Conservation (phyloP, 2,888 invertebrate species). For the Macrophya annulata region DNA sequence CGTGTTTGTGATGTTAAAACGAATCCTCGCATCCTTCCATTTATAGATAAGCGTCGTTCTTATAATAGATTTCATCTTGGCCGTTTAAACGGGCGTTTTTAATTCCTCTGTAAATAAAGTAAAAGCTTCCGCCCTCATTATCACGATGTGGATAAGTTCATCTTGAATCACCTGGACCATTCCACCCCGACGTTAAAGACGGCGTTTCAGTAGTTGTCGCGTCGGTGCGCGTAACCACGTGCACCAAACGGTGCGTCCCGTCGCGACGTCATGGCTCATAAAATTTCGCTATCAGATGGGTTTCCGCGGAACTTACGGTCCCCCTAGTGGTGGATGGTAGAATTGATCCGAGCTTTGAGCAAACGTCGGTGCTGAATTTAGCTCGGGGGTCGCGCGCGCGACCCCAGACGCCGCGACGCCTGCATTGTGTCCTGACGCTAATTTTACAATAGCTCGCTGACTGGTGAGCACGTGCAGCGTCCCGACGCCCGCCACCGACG, state of each 20-base stretch:
- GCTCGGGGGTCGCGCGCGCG: conserved; percentile 76
- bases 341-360: conserved; percentile 57
- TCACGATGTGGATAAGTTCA: conserved; percentile 6
- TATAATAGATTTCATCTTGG: not conserved
- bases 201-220: conserved; percentile 64
- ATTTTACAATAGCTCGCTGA: conserved; percentile 76
- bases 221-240: conserved; percentile 47
- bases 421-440: conserved; percentile 78
- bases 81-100: not conserved
- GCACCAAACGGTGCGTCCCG: conserved; percentile 65
- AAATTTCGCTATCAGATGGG: conserved; percentile 67
- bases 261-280: conserved; percentile 66
- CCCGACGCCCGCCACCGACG: conserved; percentile 53
- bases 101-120: not conserved
- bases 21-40: not conserved
- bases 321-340: conserved; percentile 49
- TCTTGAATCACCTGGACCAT: conserved; percentile 28
- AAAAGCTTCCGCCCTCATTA: not conserved
- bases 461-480: conserved; percentile 62
- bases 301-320: conserved; percentile 66
- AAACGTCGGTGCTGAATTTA: conserved; percentile 72
- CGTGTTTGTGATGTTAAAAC: not conserved
- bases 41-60: not conserved
- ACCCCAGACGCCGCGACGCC: conserved; percentile 78
- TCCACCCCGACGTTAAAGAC: conserved; percentile 27